Base-by-base conservation (phyloP, 2,888 invertebrate species). In the Psococerastis gibbosa region DNA sequence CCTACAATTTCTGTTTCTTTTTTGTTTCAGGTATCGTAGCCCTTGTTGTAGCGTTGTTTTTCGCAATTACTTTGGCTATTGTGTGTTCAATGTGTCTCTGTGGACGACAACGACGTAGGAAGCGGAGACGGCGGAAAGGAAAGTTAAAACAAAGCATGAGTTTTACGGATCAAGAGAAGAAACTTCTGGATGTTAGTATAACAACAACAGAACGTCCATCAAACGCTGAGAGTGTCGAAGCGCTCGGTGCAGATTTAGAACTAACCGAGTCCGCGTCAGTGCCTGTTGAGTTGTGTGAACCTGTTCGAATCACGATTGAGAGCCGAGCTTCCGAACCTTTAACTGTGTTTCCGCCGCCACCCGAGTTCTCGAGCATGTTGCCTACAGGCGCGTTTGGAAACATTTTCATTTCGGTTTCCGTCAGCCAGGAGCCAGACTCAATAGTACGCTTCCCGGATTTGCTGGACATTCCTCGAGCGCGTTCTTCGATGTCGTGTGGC, bases 121-220 rank as follows among this genome's bases (percentile, higher is more conserved):
- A 56, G 16, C 60, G 66, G 8, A 63, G 68, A 1, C 64, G 70
- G 41, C 67, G 70, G 44, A 70, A 71, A 54, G 73, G 78, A 49
- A 79, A 79, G 33, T 69, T 80, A 45, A 82, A 82, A 54, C 74
- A 77, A 35, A 81, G 81, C 59, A 72, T 80, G 2, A 84, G 83
- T 57, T 83, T 83, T 56, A 83, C 80, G 41, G 87, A 87, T 55
- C 87, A 87, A 64, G 85, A 87, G 56, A 85, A 87, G 60, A 83
- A 84, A 56, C 65, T 87, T 45, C 65, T 87, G 48, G 84, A 85
- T 52, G 74, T 83, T 15, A 84, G 84, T 50, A 76, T 77, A 31
- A 76, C 77, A 11, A 77, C 77, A 4, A 76, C 75, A 1, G 71
- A 71, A 22, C 52, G 52, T 15, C 69, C 62, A 43, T 72, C 64